These are phyloP conservation scores for Silurus glanis DNA, from an alignment of 2,113 vertebrate species.

Conservation along the genomic window DNA sequence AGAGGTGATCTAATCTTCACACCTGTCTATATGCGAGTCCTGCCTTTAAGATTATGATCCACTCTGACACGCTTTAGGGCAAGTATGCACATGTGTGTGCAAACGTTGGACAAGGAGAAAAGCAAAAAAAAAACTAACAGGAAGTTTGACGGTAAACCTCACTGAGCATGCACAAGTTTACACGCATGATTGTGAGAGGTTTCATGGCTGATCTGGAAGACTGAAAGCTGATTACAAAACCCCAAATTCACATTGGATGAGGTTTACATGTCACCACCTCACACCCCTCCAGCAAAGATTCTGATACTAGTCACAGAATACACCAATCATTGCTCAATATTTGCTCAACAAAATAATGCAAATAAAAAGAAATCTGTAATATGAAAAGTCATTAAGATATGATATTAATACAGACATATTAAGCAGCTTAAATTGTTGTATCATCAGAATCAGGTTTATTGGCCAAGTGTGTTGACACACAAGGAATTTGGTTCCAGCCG, in stretches of 20 bases:
- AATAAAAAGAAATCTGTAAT: too few species aligned
- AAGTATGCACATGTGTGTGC: background rate
- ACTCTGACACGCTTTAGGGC: conserved; percentile 3
- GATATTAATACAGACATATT: too few species aligned
- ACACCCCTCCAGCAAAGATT: background rate
- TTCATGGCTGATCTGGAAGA: conserved; percentile 11
- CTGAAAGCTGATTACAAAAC: conserved; percentile 1
- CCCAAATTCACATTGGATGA: background rate
- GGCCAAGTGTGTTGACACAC: too few species aligned
- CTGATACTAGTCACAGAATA: background rate
- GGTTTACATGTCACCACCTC: background rate
- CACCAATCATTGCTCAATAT: background rate
- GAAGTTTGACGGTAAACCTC: background rate
- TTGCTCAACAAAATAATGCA: too few species aligned
- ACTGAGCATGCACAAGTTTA: background rate
- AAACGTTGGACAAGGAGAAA: background rate
- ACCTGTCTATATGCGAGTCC: background rate
- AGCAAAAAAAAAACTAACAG: background rate
- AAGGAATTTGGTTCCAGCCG: too few species aligned
- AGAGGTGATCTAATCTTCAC: conserved; percentile 11
- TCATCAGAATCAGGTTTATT: too few species aligned
- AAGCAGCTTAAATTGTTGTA: too few species aligned
- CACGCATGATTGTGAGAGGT: background rate
- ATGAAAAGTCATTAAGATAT: too few species aligned
- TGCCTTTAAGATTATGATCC: conserved; percentile 7